These are phyloP conservation scores for Amblyjoppa fuscipennis DNA, from an alignment of 2,888 invertebrate genomes.

Conservation along the genomic window DNA sequence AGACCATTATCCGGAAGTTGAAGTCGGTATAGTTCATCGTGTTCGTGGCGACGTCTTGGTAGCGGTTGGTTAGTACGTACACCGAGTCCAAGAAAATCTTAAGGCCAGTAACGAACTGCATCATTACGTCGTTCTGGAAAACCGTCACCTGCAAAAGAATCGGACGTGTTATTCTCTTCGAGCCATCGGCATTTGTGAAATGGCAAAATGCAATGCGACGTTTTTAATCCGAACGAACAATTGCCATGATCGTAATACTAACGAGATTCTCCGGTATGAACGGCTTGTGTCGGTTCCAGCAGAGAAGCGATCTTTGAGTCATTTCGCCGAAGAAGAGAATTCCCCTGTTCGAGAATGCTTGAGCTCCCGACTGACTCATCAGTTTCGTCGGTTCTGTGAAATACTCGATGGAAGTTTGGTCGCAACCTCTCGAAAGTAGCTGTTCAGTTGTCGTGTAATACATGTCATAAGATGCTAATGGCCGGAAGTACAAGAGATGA, in stretches of 20 bases:
- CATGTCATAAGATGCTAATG: conserved; percentile 38
- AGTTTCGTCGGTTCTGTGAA: conserved; percentile 19
- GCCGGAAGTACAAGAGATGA: conserved; percentile 32
- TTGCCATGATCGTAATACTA: conserved; percentile 16
- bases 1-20: conserved; percentile 90
- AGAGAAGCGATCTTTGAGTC: conserved; percentile 80
- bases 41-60: conserved; percentile 89
- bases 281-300: conserved; percentile 80
- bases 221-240: no score
- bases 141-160: conserved; percentile 73
- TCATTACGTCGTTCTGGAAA: conserved; percentile 87
- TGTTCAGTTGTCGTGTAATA: not conserved
- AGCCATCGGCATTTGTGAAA: no score
- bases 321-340: conserved; percentile 82
- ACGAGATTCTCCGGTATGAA: conserved; percentile 66
- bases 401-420: conserved; percentile 30
- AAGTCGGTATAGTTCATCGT: conserved; percentile 86
- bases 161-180: not conserved
- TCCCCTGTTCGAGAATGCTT: conserved; percentile 72
- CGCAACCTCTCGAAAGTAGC: not conserved
- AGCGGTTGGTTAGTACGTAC: conserved; percentile 89
- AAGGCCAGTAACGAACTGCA: conserved; percentile 91
- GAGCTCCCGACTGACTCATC: conserved; percentile 67
- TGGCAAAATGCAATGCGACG: no score
- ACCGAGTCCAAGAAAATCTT: conserved; percentile 89